phyloP scores from a whole-genome alignment of 2,888 invertebrate genomes.

The Syrista parreyssii region DNA sequence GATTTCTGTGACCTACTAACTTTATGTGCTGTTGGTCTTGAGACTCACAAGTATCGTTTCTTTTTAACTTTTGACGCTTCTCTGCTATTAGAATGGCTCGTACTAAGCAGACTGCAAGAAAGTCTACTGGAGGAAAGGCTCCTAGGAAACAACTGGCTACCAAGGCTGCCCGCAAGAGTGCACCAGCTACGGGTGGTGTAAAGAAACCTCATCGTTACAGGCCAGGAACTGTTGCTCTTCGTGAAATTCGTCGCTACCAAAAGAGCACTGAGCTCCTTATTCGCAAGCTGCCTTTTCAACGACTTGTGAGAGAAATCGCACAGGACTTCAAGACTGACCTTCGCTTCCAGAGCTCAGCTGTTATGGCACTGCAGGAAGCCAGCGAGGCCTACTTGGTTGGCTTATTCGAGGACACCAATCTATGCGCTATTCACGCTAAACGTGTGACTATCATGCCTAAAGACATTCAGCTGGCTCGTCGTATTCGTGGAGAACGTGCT shows the following conservation, averaged over 20 bases:
- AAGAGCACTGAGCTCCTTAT: constrained; percentile 80
- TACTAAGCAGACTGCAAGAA: constrained; percentile 81
- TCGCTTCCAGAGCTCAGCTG: constrained; percentile 78
- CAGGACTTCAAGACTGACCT: constrained; percentile 80
- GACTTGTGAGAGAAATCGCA: constrained; percentile 79
- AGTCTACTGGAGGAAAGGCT: constrained; percentile 75
- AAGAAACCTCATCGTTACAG: constrained; percentile 80
- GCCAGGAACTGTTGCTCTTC: constrained; percentile 79
- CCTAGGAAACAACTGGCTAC: constrained; percentile 74
- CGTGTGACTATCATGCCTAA: constrained; percentile 76
- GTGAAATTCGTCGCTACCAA: constrained; percentile 80
- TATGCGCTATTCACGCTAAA: constrained; percentile 83
- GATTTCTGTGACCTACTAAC: constrained; percentile 9
- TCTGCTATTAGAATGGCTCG: constrained; percentile 71
- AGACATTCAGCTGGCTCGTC: constrained; percentile 70
- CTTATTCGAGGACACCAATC: constrained; percentile 80
- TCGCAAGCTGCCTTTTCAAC: constrained; percentile 79
- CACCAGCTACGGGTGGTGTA: constrained; percentile 79
- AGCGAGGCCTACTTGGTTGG: constrained; percentile 76
- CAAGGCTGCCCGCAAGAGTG: constrained; percentile 78
- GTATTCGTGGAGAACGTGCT: constrained; percentile 49
- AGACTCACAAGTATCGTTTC: too few relatives aligned
- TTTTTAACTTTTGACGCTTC: too few relatives aligned
- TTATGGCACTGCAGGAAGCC: constrained; percentile 76
- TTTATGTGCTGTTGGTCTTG: background rate